Evolutionary conservation across 1,140 invertebrate genomes (phyloP).

Genomic region (Neodiprion fabricii): DNA sequence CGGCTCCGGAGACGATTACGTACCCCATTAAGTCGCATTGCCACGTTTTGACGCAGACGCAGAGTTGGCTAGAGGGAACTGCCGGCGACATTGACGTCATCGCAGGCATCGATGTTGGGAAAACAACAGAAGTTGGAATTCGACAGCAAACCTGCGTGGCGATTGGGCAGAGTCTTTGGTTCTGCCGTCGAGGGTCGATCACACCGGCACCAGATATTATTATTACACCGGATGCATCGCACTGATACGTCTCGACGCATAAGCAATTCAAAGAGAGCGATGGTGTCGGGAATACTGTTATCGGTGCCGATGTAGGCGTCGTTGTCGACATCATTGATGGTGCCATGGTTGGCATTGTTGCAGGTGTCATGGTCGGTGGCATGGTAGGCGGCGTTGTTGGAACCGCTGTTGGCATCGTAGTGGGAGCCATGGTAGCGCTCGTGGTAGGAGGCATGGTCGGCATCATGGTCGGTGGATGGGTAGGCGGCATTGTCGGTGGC

Average conservation of each 20-base stretch:
- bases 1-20: constrained; percentile 23
- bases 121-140: not conserved
- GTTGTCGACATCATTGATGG: constrained; percentile 10
- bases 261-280: constrained; percentile 36
- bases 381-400: constrained; percentile 24
- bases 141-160: constrained; percentile 34
- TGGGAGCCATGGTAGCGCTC: constrained; percentile 24
- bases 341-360: constrained; percentile 16
- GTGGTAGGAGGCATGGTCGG: constrained; percentile 26
- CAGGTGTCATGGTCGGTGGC: constrained; percentile 16
- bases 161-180: constrained; percentile 25
- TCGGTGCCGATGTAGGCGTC: constrained; percentile 18
- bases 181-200: constrained; percentile 45
- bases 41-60: constrained; percentile 23
- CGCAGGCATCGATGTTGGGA: constrained; percentile 1
- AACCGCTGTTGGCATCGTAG: constrained; percentile 22
- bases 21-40: constrained; percentile 23
- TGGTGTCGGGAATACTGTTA: not conserved
- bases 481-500: constrained; percentile 19
- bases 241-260: constrained; percentile 58
- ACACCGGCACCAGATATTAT: constrained; percentile 40
- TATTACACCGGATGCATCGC: constrained; percentile 53
- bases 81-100: constrained; percentile 11
- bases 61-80: not conserved
- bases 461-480: constrained; percentile 21